Conservation (phyloP, 2,888 invertebrate species). For the Herminia tarsipennalis region DNA sequence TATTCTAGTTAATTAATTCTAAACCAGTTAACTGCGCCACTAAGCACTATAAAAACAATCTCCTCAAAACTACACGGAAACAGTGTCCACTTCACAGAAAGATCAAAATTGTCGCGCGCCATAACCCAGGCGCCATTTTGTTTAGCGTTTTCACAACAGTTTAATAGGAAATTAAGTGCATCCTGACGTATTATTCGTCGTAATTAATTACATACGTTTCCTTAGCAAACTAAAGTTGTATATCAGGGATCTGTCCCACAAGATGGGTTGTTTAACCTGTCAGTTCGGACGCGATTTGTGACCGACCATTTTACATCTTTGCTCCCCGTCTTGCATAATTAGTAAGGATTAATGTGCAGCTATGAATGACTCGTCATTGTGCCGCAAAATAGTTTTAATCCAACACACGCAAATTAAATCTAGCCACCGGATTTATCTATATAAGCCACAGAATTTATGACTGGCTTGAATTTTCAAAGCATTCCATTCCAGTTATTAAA, state of each 20-base stretch:
- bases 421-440: conserved; percentile 38
- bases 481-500: conserved; percentile 28
- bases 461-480: conserved; percentile 15
- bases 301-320: conserved; percentile 80
- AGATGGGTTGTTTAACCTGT: conserved; percentile 82
- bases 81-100: conserved; percentile 32
- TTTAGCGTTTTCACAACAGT: conserved; percentile 63
- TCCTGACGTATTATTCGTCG: conserved; percentile 79
- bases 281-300: conserved; percentile 82
- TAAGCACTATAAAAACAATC: conserved; percentile 17
- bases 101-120: conserved; percentile 39
- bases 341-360: conserved; percentile 80
- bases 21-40: no score
- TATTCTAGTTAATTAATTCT: no score
- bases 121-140: conserved; percentile 56
- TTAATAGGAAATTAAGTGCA: conserved; percentile 81
- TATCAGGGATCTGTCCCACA: conserved; percentile 80
- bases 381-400: conserved; percentile 67
- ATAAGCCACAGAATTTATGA: conserved; percentile 33
- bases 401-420: conserved; percentile 45
- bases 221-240: conserved; percentile 70
- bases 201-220: conserved; percentile 81
- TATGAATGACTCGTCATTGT: conserved; percentile 78
- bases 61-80: conserved; percentile 19
- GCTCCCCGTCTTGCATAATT: conserved; percentile 82